Percentiles rank a stretch among this genome's conserved stretches.
Conservation (phyloP, 2,888 invertebrate genomes). For the Acronicta leporina region DNA sequence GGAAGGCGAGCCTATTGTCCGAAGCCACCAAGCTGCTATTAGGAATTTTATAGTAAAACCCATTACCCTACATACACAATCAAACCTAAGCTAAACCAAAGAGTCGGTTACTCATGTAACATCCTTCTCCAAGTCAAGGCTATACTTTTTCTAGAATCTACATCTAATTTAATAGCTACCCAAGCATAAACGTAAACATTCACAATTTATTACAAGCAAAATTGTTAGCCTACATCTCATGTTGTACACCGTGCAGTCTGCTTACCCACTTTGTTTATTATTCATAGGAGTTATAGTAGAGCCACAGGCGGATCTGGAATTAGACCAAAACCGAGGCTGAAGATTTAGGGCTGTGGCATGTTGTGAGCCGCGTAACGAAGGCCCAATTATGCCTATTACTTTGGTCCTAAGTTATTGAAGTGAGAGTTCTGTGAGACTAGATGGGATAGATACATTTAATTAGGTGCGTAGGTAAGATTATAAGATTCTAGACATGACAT, state of each 20-base stretch:
- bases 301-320: conserved; percentile 40
- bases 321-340: conserved; percentile 32
- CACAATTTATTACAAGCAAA: conserved; percentile 18
- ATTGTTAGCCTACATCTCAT: conserved; percentile 8
- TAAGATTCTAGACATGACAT: not conserved
- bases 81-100: too few species aligned
- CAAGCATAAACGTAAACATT: not conserved
- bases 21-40: too few species aligned
- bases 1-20: too few species aligned
- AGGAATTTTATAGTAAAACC: too few species aligned
- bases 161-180: not conserved
- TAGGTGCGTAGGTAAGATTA: too few species aligned
- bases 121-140: too few species aligned
- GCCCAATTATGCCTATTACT: conserved; percentile 29
- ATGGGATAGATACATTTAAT: not conserved
- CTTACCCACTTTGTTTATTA: conserved; percentile 33
- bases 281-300: conserved; percentile 39
- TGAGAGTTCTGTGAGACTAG: conserved; percentile 5
- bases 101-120: too few species aligned
- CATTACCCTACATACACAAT: too few species aligned
- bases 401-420: conserved; percentile 19
- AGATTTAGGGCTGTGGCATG: conserved; percentile 28
- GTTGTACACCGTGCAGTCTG: conserved; percentile 27
- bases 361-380: conserved; percentile 11
- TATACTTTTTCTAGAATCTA: not conserved